Conservation (phyloP, 2,113 vertebrate species). For the Hippopotamus amphibius region DNA sequence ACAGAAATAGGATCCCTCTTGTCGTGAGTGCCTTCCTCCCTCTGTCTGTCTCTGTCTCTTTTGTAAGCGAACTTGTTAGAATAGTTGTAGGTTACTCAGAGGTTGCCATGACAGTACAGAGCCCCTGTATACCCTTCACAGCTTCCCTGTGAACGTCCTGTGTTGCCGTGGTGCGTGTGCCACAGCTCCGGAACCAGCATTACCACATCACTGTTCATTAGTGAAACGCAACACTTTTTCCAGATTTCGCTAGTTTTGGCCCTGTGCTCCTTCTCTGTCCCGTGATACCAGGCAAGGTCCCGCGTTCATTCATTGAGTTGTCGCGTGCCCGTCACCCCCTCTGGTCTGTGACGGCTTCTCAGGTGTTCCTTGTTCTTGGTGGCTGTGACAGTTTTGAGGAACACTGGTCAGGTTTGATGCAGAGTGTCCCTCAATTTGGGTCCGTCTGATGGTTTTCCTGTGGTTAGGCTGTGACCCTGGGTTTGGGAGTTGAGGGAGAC, state of each 20-base stretch:
- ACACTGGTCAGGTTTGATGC: background rate
- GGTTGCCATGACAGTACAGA: background rate
- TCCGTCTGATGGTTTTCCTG: background rate
- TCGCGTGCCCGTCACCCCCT: background rate
- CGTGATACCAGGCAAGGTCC: background rate
- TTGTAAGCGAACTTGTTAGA: background rate
- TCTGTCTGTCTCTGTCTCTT: background rate
- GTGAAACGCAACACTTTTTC: background rate
- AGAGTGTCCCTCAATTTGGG: background rate
- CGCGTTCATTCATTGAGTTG: rapidly evolving
- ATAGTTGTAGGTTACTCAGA: background rate
- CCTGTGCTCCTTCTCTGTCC: background rate
- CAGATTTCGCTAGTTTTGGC: background rate
- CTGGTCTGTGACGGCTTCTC: background rate
- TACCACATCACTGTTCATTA: background rate
- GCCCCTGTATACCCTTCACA: background rate
- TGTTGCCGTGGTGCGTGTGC: rapidly evolving
- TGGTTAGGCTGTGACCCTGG: background rate
- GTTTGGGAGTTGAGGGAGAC: background rate
- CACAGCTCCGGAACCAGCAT: too few relatives aligned
- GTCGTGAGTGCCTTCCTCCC: background rate
- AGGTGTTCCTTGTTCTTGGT: background rate
- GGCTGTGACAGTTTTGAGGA: background rate
- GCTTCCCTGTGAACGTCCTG: rapidly evolving
- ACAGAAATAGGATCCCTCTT: background rate